Evolutionary conservation across 1,140 invertebrate genomes (phyloP), one percentile per base, ranked within the genome.

Genomic region (Drosophila ironensis): DNA sequence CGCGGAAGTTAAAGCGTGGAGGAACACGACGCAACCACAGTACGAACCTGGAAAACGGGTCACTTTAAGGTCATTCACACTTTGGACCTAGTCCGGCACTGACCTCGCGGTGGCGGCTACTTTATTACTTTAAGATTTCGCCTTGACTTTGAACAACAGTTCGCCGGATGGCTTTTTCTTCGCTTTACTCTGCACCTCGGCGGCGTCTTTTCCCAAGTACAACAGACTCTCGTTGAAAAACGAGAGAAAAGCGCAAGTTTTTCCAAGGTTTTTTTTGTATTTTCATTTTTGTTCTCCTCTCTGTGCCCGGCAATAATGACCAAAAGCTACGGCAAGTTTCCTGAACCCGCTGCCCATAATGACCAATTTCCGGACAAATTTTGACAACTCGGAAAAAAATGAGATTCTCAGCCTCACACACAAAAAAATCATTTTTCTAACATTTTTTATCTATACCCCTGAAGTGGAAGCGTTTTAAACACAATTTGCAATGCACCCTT

Each of bases 81-180:
- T 42, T 35, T 20, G 44, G 51, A 33, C 50, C 41, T 38, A 30
- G 40, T 44, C 51, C 70, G 52, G 74, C 56, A 52, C 44, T 80
- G 80, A 86, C 78, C 80, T 72, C 72, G 78, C 50, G 38, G 61
- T 46, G 67, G 28, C 54, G 70, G 74, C 80, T 86, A 86, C 74
- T 87, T 86, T 86, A 86, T 86, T 86, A 86, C 80, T 86, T 86
- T 87, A 86, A 86, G 74, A 80, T 86, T 86, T 86, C 38, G 74
- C 80, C 80, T 86, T 86, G 80, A 86, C 80, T 86, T 86, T 86
- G 80, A 86, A 80, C 80, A 84, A 74, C 80, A 84, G 74, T 86
- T 86, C 57, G 80, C 60, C 56, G 66, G 68, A 56, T 77, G 68
- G 54, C 56, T 78, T 82, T 77, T 46, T 63, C 57, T 67, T 37